phyloP scores from a whole-genome alignment of 2,888 invertebrate genomes.

The Orchestes rusci region DNA sequence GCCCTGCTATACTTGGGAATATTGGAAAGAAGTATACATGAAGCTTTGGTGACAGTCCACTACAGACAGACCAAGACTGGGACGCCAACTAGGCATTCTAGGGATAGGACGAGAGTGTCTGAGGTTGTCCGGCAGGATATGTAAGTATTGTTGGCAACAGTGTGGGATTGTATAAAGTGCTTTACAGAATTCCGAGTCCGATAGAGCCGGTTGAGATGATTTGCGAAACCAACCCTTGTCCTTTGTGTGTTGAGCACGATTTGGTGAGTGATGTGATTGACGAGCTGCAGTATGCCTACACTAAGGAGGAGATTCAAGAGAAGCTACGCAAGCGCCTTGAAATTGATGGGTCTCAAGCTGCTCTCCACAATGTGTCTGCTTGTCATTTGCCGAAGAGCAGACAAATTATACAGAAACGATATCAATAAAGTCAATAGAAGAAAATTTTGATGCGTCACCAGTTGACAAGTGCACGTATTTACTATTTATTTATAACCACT shows the following conservation, averaged over 20 bases:
- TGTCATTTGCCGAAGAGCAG: constrained; percentile 49
- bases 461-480: no score
- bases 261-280: constrained; percentile 46
- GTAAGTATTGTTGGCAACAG: constrained; percentile 1
- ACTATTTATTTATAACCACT: no score
- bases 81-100: no score
- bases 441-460: no score
- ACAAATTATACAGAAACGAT: constrained; percentile 47
- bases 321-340: constrained; percentile 37
- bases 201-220: constrained; percentile 39
- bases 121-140: constrained; percentile 17
- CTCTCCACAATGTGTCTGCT: constrained; percentile 47
- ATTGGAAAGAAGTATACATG: constrained; percentile 67
- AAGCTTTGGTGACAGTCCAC: constrained; percentile 54
- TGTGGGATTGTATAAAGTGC: not conserved
- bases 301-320: constrained; percentile 37
- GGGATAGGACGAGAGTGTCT: no score
- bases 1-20: constrained; percentile 75
- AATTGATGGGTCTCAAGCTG: constrained; percentile 39
- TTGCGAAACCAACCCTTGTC: constrained; percentile 47
- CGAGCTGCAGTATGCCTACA: constrained; percentile 40
- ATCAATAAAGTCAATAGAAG: constrained; percentile 38
- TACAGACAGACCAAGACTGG: constrained; percentile 35
- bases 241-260: constrained; percentile 50
- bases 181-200: constrained; percentile 34